A percentile compares a stretch with the other conserved stretches of the same genome.
Evolutionary conservation across 2,113 vertebrate species (phyloP).

Genomic region (Riparia riparia): DNA sequence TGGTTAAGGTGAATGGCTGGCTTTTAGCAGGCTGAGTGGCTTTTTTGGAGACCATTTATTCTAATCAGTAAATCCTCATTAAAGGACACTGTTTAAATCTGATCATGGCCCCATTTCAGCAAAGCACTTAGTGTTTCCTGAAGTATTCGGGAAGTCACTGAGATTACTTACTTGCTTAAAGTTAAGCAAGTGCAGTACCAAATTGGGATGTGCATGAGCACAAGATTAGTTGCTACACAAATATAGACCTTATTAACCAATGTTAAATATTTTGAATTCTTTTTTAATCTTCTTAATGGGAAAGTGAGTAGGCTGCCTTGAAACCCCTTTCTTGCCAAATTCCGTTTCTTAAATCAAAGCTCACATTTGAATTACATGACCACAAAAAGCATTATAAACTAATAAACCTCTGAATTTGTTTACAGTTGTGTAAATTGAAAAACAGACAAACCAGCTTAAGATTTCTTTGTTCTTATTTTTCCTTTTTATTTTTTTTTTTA

Average conservation of each 20-base stretch:
- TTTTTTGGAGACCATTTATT: constrained; percentile 38
- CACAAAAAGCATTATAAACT: constrained; percentile 49
- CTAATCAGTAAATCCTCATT: constrained; percentile 27
- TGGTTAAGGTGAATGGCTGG: not conserved
- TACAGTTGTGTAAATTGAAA: constrained; percentile 19
- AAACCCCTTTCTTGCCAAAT: constrained; percentile 46
- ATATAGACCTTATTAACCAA: constrained; percentile 23
- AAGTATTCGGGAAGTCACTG: not conserved
- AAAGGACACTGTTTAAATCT: constrained; percentile 19
- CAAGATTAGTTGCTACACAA: constrained; percentile 35
- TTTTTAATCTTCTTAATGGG: constrained; percentile 66
- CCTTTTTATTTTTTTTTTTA: not conserved
- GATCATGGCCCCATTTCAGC: constrained; percentile 37
- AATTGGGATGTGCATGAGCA: constrained; percentile 35
- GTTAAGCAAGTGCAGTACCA: constrained; percentile 6
- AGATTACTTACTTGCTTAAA: constrained; percentile 18
- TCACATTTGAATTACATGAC: constrained; percentile 37
- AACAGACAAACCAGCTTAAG: constrained; percentile 17
- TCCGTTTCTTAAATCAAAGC: constrained; percentile 57
- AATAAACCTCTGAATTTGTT: constrained; percentile 59
- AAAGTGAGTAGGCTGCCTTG: constrained; percentile 53
- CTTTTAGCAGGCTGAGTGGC: not conserved
- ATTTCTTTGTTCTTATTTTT: constrained; percentile 40
- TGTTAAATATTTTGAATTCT: constrained; percentile 63
- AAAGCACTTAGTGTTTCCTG: constrained; percentile 5